Base-by-base conservation (phyloP, 2,113 vertebrate species). In the Zosterops hypoxanthus region DNA sequence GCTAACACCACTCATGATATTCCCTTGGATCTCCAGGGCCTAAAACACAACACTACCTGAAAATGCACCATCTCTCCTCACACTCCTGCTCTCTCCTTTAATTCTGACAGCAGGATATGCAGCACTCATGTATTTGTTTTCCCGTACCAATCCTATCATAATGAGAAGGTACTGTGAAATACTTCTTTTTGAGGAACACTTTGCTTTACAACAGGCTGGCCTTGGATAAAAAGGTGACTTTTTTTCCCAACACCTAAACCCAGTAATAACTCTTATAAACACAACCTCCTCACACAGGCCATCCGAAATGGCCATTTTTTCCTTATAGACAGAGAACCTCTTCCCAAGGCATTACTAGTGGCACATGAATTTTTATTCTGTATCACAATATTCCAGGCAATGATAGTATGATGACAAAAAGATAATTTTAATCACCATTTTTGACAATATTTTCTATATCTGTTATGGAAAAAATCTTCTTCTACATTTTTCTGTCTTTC, bases 201-300 rank as follows among this genome's bases (percentile, higher is more conserved):
- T 61, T 68, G 36, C 33, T 82, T 88, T 31, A 49, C 9, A 49
- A 63, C 46, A 73, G 5, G 12, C n/a, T 49, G 47, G 28, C 42
- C 19, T 60, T 55, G 3, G 14, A 5, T 34, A 12, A 42, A 39
- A 68, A 64, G 11, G 5, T 23, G 29, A 15, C 9, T 47, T 59
- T 23, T 23, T 6, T 75, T 22, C 19, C 25, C 25, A 44, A 4
- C 2, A 2, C 14, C 8, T 26, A 39, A 34, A 75, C 24, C 8
- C 46, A 28, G 29, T 20, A 34, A 36, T 6, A 31, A 34, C 8
- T 23, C 18, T 68, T 72, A 42, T 4, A 73, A 77, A 50, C 0
- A 0, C 28, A 77, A 10, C 10, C 21, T 68, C 18, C 8, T 1
- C 14, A 2, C 7, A 2, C 1, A 1, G 14, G 8, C 20, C 22